Conservation (phyloP, 2,888 invertebrate species). For the Cheilosia scutellata region DNA sequence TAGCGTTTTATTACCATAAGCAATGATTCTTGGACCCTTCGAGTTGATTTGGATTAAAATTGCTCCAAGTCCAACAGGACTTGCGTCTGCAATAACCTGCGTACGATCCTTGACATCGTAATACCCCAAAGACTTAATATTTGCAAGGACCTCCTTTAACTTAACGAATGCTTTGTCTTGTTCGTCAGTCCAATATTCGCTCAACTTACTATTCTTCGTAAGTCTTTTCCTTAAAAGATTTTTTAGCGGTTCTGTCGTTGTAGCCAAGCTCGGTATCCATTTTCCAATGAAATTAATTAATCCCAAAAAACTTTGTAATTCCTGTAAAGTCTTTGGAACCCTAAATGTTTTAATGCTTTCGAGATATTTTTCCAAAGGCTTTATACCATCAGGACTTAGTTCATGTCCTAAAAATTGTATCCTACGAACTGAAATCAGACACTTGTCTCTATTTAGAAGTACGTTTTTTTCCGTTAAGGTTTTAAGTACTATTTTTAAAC, state of each 20-base stretch:
- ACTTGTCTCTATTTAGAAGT: constrained; percentile 32
- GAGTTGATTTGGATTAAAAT: constrained; percentile 78
- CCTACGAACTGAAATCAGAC: constrained; percentile 36
- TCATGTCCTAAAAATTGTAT: constrained; percentile 79
- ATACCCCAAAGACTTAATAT: constrained; percentile 76
- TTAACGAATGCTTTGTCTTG: constrained; percentile 27
- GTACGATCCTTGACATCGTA: constrained; percentile 77
- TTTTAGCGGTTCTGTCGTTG: constrained; percentile 48
- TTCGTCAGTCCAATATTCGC: constrained; percentile 16
- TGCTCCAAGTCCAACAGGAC: constrained; percentile 79
- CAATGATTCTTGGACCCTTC: constrained; percentile 79
- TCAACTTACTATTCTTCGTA: constrained; percentile 30
- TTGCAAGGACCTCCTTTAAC: constrained; percentile 42
- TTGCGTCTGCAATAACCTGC: constrained; percentile 79
- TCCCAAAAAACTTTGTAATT: constrained; percentile 4
- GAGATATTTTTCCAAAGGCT: constrained; percentile 71
- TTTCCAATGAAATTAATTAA: constrained; percentile 53
- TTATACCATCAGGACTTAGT: constrained; percentile 77
- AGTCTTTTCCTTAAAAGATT: constrained; percentile 28
- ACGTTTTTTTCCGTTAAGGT: constrained; percentile 30
- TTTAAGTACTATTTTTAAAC: constrained; percentile 17
- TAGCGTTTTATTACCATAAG: constrained; percentile 81
- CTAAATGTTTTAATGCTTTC: constrained; percentile 39
- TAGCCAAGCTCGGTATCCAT: constrained; percentile 51
- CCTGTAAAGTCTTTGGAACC: constrained; percentile 39